Conservation (phyloP, 2,888 invertebrate genomes). For the Yponomeuta sedellus region DNA sequence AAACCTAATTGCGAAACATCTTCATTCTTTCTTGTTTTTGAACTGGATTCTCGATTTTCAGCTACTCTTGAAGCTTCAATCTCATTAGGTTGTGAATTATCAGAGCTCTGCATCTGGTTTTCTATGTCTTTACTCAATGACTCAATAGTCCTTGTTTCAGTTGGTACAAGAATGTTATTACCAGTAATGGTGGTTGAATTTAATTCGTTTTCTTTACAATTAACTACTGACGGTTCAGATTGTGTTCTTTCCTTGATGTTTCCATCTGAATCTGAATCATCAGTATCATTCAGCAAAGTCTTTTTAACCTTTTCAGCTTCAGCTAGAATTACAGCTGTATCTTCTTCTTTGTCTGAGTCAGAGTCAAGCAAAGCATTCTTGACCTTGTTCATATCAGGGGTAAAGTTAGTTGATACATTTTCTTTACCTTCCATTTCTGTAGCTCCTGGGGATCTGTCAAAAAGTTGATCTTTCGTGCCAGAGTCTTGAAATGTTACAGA, state of each 20-base stretch:
- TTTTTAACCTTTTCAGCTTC: constrained; percentile 23
- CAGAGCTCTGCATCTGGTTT: background rate
- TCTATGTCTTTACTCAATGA: too few species aligned
- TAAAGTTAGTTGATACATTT: background rate
- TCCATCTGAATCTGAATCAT: constrained; percentile 35
- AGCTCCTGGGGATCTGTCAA: background rate
- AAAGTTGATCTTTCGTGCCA: background rate
- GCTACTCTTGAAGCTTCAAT: background rate
- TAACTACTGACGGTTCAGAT: background rate
- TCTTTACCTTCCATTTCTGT: background rate
- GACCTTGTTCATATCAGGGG: constrained; percentile 25
- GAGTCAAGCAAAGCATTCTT: constrained; percentile 27
- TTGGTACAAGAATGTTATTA: background rate
- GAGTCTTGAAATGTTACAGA: background rate
- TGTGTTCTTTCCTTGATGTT: constrained; percentile 19
- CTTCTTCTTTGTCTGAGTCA: constrained; percentile 20
- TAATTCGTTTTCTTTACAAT: background rate
- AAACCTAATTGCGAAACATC: background rate
- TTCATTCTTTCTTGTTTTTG: background rate
- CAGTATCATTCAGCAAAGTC: constrained; percentile 30
- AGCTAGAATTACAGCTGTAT: constrained; percentile 26
- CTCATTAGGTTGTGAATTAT: background rate
- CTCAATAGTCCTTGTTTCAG: background rate
- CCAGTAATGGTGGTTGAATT: background rate
- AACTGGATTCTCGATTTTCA: background rate